Evolutionary conservation across 2,113 vertebrate species (phyloP), one percentile per base, ranked within the genome.

Genomic region (Rhizomys pruinosus): DNA sequence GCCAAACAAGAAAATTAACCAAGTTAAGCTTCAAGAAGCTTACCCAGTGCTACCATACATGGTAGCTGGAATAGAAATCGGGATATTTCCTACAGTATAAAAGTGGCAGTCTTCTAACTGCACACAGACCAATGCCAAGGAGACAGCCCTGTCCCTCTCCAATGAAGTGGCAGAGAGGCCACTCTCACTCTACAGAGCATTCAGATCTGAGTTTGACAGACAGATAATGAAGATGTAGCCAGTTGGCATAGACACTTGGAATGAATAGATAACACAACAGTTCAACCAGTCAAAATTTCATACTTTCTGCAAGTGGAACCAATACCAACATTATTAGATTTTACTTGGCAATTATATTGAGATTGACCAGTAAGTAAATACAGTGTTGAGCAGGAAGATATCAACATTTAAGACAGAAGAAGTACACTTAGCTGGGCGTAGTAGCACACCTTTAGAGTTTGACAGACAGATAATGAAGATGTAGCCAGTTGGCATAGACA

Each of bases 1-100:
- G 22, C 61, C 76, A 64, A 61, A 66, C 63, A 74, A 93, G 66
- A 86, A 94, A 87, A 92, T 7, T 12, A 91, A 72, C 44, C 32
- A 89, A 59, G 55, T 11, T 59, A 74, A 81, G 32, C 64, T 66
- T 79, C 72, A 23, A 15, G 25, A n/a, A 86, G 71, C 42, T 61
- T 92, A 37, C 52, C 69, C 44, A 79, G 55, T 16, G n/a, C 93
- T 71, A 79, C 57, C 73, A 59, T 74, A 82, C 69, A 15, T 0
- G 15, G 22, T 66, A 0, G 8, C 8, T 87, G 9, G 79, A 84
- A 32, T 76, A 84, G 44, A 73, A 64, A 23, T 22, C 25, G 47
- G 7, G 82, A 91, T 57, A 12, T 22, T 89, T 87, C 39, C 3
- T 7, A 69, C 29, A 52, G 11, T 11, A 52, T 52, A 52, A 52